Conservation (phyloP, 2,888 invertebrate genomes). For the Drosophila percnosoma region DNA sequence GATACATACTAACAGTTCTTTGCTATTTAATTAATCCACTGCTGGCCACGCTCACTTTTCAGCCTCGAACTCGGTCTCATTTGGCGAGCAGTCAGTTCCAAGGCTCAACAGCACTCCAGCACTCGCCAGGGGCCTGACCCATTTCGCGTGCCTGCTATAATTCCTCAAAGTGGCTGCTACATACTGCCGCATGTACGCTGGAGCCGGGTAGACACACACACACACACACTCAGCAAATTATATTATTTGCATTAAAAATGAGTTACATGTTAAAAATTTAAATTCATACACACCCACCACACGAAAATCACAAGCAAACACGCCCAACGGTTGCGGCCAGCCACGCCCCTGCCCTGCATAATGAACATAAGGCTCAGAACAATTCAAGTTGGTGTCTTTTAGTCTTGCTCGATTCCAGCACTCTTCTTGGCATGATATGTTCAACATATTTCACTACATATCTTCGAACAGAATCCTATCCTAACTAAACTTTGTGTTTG, state of each 20-base stretch:
- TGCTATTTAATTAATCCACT: conserved; percentile 59
- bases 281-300: conserved; percentile 74
- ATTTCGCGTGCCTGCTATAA: conserved; percentile 62
- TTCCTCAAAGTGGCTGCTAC: conserved; percentile 37
- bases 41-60: conserved; percentile 65
- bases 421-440: not conserved
- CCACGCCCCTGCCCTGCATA: conserved; percentile 12
- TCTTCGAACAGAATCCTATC: not conserved
- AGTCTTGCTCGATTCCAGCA: conserved; percentile 10
- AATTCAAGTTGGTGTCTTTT: conserved; percentile 40
- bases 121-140: conserved; percentile 60
- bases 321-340: conserved; percentile 39
- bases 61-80: conserved; percentile 12
- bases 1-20: conserved; percentile 31
- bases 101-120: not conserved
- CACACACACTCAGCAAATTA: conserved; percentile 33
- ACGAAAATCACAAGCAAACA: conserved; percentile 37
- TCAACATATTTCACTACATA: not conserved
- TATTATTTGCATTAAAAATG: conserved; percentile 80
- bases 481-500: not conserved
- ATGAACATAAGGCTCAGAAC: conserved; percentile 48
- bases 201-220: conserved; percentile 3
- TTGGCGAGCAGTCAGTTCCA: conserved; percentile 2
- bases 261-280: conserved; percentile 78
- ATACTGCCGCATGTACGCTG: conserved; percentile 28